Base-by-base conservation (phyloP, 64 coral and sea anemone genomes). In the Orbicella faveolata region DNA sequence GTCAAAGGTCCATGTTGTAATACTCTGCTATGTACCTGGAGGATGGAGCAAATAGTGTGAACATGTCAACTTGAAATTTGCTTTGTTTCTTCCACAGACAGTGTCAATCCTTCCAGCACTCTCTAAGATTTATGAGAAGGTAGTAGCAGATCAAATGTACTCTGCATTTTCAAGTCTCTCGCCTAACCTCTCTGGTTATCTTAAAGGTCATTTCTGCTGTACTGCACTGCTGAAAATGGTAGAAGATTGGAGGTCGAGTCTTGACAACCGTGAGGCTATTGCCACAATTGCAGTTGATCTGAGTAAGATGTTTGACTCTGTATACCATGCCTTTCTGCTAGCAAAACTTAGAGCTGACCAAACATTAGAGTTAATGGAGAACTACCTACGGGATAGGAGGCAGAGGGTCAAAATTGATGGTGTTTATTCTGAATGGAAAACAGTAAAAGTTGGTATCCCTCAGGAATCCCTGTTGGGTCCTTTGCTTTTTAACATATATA, bases 191-290 rank as follows among this genome's bases (percentile, higher is more conserved):
- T 93, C 85, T 9, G 92, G 70, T 10, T 89, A 89, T 52, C 54
- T 89, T n/a, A 68, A 63, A 34, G 91, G 66, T 34, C 91, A 93
- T 39, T 85, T 79, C 15, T 94, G 92, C 36, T 89, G 69, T n/a
- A 89, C 92, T 52, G 80, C 92, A 59, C 78, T 94, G 48, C 66
- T 94, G n/a, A 94, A 94, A 63, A 83, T 89, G 87, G 76, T 74
- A 61, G 87, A 94, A 34, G 92, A 94, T 36, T 86, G 59, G 87
- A 55, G 92, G 13, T 9, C 52, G 10, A 6, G 36, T 75, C 44
- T 44, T 74, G 54, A 88, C 52, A 88, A 39, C 13, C 12, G 55
- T 4, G 34, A 89, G 15, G 35, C 34, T 78, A 35, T 79, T 36
- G 52, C 59, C 19, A 62, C 52, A 34, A 15, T 68, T 36, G 33